Evolutionary conservation across 1,140 invertebrate species (phyloP).

Genomic region (Tribolium madens): DNA sequence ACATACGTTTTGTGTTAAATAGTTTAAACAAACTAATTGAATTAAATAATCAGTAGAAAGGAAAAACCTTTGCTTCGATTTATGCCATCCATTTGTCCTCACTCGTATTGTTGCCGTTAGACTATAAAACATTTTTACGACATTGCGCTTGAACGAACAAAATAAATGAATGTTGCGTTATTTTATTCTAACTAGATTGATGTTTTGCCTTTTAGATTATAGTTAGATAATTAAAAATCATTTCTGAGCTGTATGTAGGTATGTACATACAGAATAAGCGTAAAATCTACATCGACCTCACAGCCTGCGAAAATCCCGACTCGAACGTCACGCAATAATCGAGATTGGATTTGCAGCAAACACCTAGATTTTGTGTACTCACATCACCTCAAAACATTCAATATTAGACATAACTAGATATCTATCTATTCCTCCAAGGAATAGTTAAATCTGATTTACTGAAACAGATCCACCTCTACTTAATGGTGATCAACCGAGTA

Average conservation of each 20-base stretch:
- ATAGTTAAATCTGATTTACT: no score
- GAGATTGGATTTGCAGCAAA: no score
- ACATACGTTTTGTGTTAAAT: neutral
- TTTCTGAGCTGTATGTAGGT: neutral
- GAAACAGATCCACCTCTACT: no score
- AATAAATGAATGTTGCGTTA: slow-evolving; percentile 49
- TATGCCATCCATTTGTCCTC: slow-evolving; percentile 53
- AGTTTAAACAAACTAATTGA: slow-evolving; percentile 13
- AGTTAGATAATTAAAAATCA: neutral
- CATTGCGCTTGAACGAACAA: slow-evolving; percentile 54
- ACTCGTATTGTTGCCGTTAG: slow-evolving; percentile 51
- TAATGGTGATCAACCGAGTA: no score
- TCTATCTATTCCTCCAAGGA: no score
- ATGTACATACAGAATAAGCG: neutral
- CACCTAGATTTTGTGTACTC: no score
- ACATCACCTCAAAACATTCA: no score
- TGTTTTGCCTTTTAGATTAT: slow-evolving; percentile 23
- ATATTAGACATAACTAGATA: no score
- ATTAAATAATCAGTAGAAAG: slow-evolving; percentile 23
- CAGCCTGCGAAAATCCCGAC: neutral
- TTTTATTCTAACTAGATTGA: slow-evolving; percentile 46
- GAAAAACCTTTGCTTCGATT: slow-evolving; percentile 49
- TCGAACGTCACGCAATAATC: neutral
- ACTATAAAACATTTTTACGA: slow-evolving; percentile 56
- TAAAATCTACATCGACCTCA: neutral